phyloP scores from a whole-genome alignment of 2,797 vertebrate genomes.

The Enteromius trimaculatus region DNA sequence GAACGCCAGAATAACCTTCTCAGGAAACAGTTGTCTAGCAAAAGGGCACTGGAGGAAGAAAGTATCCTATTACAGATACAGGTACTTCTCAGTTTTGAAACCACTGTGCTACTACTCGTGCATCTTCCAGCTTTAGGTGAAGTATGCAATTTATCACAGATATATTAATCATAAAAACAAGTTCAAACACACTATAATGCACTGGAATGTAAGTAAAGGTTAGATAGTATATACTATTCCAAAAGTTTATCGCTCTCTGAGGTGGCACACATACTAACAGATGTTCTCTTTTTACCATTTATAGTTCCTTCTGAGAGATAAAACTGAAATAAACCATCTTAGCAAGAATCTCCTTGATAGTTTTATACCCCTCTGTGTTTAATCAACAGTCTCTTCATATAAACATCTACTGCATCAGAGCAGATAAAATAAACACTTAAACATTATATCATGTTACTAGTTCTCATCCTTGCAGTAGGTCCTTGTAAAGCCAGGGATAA shows the following conservation, averaged over 20 bases:
- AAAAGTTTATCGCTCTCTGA: conserved; percentile 12
- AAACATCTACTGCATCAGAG: conserved; percentile 42
- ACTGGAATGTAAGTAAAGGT: conserved; percentile 24
- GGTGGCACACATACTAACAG: conserved; percentile 10
- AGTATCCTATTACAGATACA: conserved; percentile 80
- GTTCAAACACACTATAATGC: neutral
- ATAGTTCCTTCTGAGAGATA: conserved; percentile 34
- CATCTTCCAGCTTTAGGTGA: neutral
- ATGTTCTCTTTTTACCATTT: conserved; percentile 44
- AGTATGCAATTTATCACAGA: conserved; percentile 2
- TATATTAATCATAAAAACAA: neutral
- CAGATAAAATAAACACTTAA: conserved; percentile 44
- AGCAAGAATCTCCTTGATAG: conserved; percentile 8
- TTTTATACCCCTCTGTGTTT: conserved; percentile 46
- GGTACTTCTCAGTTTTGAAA: conserved; percentile 70
- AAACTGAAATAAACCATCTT: conserved; percentile 29
- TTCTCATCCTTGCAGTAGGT: neutral
- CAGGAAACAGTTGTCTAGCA: conserved; percentile 73
- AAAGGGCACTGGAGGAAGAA: conserved; percentile 77
- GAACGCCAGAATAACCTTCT: conserved; percentile 77
- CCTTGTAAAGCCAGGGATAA: neutral
- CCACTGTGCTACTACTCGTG: neutral
- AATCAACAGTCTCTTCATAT: conserved; percentile 45
- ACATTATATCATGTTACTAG: conserved; percentile 23
- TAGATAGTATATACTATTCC: conserved; percentile 20